Conservation (phyloP, 1,140 invertebrate species). For the Myzus persicae region DNA sequence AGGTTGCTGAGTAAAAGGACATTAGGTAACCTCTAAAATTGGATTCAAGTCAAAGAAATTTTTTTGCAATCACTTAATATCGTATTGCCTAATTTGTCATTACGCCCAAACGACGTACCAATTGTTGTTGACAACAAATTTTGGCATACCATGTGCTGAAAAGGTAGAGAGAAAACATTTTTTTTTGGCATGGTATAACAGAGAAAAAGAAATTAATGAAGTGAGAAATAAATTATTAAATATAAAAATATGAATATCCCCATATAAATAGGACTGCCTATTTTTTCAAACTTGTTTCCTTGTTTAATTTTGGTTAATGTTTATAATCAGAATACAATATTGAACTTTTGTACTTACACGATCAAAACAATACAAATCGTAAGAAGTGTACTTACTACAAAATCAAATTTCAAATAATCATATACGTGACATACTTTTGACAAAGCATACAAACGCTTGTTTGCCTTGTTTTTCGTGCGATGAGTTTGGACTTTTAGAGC, state of each 20-base stretch:
- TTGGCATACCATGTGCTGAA: not conserved
- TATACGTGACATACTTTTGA: not conserved
- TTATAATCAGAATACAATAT: not conserved
- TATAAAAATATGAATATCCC: not conserved
- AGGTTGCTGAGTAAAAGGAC: not conserved
- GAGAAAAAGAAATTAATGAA: not conserved
- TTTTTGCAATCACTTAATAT: not conserved
- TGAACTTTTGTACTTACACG: not conserved
- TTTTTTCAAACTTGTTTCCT: not conserved
- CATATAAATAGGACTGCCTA: not conserved
- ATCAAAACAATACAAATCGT: not conserved
- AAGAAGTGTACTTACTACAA: not conserved
- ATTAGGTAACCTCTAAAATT: not conserved
- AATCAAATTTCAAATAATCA: not conserved
- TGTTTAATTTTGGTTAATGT: not conserved
- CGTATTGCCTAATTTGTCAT: conserved; percentile 7
- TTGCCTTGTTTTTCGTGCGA: not conserved
- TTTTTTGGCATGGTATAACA: not conserved
- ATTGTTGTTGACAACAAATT: conserved; percentile 3
- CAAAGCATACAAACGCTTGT: not conserved
- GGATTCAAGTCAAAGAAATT: not conserved
- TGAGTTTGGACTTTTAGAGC: not conserved
- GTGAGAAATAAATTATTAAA: conserved; percentile 5
- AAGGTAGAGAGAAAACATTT: not conserved
- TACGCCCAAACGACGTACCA: not conserved